Conservation (phyloP, 2,888 invertebrate species). For the Trissolcus brochymenae region DNA sequence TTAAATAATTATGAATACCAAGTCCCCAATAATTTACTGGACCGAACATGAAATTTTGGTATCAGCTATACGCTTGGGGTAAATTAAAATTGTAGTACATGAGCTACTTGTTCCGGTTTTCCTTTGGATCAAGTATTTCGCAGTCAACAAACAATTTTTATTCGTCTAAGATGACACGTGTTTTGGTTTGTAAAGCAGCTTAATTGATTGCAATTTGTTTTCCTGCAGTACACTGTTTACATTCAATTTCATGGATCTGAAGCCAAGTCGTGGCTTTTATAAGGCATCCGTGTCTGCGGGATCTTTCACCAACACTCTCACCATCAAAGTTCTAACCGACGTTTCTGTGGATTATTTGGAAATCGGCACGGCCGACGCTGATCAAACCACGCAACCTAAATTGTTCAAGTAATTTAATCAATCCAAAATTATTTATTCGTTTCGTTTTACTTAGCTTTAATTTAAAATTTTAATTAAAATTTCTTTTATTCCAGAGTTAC, state of each 20-base stretch:
- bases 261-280: slow-evolving; percentile 91
- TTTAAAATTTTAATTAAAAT: background rate
- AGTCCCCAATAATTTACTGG: slow-evolving; percentile 72
- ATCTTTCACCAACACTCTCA: slow-evolving; percentile 78
- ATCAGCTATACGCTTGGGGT: slow-evolving; percentile 75
- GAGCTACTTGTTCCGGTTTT: slow-evolving; percentile 51
- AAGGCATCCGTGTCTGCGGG: slow-evolving; percentile 86
- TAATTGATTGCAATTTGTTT: background rate
- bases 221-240: slow-evolving; percentile 82
- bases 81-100: slow-evolving; percentile 65
- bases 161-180: background rate
- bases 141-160: slow-evolving; percentile 44
- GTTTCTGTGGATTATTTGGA: slow-evolving; percentile 87
- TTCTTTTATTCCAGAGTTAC: slow-evolving; percentile 78
- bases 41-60: slow-evolving; percentile 59
- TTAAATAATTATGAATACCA: background rate
- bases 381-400: slow-evolving; percentile 90
- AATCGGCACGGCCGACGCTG: slow-evolving; percentile 92
- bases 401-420: slow-evolving; percentile 78
- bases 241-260: slow-evolving; percentile 86
- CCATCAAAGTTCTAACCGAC: slow-evolving; percentile 85
- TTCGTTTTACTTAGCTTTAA: background rate
- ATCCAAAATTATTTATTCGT: background rate
- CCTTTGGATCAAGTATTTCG: slow-evolving; percentile 42
- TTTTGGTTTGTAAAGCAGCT: background rate